phyloP scores from a whole-genome alignment of 2,888 invertebrate species.

The Carcina quercana region DNA sequence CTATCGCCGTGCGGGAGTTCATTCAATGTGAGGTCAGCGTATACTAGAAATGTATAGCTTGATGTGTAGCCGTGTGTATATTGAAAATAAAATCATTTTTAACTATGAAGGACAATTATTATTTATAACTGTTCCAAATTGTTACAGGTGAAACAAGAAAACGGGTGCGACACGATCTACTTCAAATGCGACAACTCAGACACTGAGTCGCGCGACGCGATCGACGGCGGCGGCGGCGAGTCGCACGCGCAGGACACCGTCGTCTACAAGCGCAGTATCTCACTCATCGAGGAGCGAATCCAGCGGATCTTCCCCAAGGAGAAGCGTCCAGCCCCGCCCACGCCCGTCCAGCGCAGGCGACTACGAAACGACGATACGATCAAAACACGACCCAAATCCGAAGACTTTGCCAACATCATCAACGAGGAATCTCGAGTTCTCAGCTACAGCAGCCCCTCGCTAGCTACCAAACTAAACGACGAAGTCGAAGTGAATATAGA shows the following conservation, averaged over 20 bases:
- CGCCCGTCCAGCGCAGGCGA: constrained; percentile 13
- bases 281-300: constrained; percentile 54
- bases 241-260: constrained; percentile 42
- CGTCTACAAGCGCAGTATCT: constrained; percentile 58
- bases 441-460: constrained; percentile 54
- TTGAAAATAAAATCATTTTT: too few relatives aligned
- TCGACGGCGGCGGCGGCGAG: constrained; percentile 35
- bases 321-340: constrained; percentile 27
- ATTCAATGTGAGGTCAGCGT: too few relatives aligned
- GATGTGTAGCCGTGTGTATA: too few relatives aligned
- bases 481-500: constrained; percentile 61
- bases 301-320: constrained; percentile 51
- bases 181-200: constrained; percentile 58
- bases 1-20: too few relatives aligned
- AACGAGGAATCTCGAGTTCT: constrained; percentile 34
- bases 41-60: too few relatives aligned
- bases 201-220: constrained; percentile 49
- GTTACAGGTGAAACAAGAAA: constrained; percentile 46
- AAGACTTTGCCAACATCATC: constrained; percentile 32
- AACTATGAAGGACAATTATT: background rate
- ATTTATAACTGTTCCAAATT: constrained; percentile 12
- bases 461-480: constrained; percentile 31
- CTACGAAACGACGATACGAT: constrained; percentile 15
- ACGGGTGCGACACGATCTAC: constrained; percentile 61
- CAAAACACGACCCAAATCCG: constrained; percentile 38